These are phyloP conservation scores for Calliphora vicina DNA, from an alignment of 1,140 invertebrate species.

Conservation along the genomic window DNA sequence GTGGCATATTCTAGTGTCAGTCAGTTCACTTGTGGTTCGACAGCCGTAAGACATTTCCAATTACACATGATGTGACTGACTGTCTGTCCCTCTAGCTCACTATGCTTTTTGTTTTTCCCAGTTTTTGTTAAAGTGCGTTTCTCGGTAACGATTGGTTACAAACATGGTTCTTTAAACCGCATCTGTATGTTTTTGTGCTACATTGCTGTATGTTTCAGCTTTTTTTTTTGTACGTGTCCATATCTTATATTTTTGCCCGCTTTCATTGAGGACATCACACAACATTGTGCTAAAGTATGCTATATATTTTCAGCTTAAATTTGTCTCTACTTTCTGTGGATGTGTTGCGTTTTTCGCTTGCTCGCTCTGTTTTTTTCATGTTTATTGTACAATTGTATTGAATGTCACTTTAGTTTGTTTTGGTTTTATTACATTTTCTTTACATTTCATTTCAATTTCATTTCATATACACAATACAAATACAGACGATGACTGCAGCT, in stretches of 20 bases:
- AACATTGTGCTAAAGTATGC: neutral
- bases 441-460: slow-evolving; percentile 7
- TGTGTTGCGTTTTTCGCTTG: neutral
- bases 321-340: neutral
- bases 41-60: slow-evolving; percentile 36
- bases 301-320: neutral
- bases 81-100: neutral
- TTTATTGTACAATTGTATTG: neutral
- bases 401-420: slow-evolving; percentile 10
- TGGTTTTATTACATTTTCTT: neutral
- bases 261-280: neutral
- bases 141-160: neutral
- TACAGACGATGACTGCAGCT: neutral
- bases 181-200: neutral
- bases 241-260: neutral
- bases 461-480: neutral
- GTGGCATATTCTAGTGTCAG: slow-evolving; percentile 8
- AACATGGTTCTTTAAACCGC: neutral
- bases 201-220: neutral
- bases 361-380: neutral
- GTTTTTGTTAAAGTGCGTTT: neutral
- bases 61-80: slow-evolving; percentile 24
- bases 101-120: neutral
- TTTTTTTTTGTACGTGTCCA: neutral
- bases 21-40: slow-evolving; percentile 34